Evolutionary conservation across 2,888 invertebrate genomes (phyloP).

Genomic region (Sphaeridia pumilis): DNA sequence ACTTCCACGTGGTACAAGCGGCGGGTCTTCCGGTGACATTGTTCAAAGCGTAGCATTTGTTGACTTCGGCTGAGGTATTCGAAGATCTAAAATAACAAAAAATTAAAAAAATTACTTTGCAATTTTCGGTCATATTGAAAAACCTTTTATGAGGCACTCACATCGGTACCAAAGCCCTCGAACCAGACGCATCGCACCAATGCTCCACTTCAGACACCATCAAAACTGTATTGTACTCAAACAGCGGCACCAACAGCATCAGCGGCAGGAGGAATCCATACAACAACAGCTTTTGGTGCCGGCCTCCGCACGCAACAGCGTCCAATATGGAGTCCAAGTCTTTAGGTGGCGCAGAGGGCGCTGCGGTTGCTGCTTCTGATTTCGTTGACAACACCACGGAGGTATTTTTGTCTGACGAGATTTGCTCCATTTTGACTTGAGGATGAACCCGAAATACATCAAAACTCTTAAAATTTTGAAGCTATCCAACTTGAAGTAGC

Average conservation of each 20-base stretch:
- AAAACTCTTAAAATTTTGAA: too few species aligned
- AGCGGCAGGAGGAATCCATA: constrained; percentile 35
- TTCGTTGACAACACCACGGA: too few species aligned
- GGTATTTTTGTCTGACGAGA: too few species aligned
- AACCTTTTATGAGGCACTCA: constrained; percentile 33
- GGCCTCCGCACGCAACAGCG: constrained; percentile 37
- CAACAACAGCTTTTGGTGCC: constrained; percentile 27
- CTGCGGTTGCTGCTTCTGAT: too few species aligned
- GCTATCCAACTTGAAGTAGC: too few species aligned
- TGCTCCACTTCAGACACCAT: constrained; percentile 38
- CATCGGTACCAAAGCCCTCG: constrained; percentile 45
- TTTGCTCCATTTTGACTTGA: too few species aligned
- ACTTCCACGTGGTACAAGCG: constrained; percentile 22
- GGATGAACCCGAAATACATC: too few species aligned
- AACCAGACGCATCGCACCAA: constrained; percentile 46
- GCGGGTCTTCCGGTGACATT: background rate
- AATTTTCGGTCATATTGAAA: background rate
- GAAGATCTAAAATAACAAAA: background rate
- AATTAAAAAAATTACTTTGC: too few species aligned
- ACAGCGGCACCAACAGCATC: constrained; percentile 44
- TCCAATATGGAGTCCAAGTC: constrained; percentile 46
- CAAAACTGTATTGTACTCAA: constrained; percentile 36
- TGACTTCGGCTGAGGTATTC: background rate
- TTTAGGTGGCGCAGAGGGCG: constrained; percentile 26
- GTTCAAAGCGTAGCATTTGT: background rate